Base-by-base conservation (phyloP, 2,113 vertebrate genomes). In the Myotis davidii region DNA sequence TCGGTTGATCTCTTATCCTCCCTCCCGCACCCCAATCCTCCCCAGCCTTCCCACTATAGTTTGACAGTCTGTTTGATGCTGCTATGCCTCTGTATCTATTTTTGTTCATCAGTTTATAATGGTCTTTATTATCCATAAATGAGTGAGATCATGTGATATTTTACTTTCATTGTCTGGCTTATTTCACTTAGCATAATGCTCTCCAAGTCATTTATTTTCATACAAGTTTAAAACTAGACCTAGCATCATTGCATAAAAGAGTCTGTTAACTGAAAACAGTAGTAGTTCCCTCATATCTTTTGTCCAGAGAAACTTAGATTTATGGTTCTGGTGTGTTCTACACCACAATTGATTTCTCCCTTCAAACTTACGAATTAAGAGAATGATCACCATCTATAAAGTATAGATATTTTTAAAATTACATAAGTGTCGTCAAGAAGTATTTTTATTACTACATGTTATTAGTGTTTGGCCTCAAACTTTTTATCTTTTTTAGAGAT, bases 391-490 rank as follows among this genome's bases (percentile, higher is more conserved):
- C n/a, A 50, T 59, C 29, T 88, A 67, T 1, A 5, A 89, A 61
- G 27, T 50, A 11, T 7, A 45, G 4, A 39, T 29, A 54, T 76
- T 93, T 90, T 37, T 27, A 0, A 27, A 88, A 42, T 81, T 81
- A 50, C 25, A 7, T 69, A 85, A 76, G 20, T 61, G 8, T n/a
- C 56, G 4, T 52, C 27, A 48, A 64, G 14, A 61, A 77, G 9
- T 84, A 48, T 52, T 88, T 94, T 94, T 72, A 91, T 88, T 90
- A 79, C 39, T 90, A 13, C 0, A 16, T 88, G 4, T 83, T 74
- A 3, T 90, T 95, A 77, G 25, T 87, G 9, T 79, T 96, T 97
- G 74, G 29, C n/a, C 39, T 78, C n/a, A 73, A 86, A 20, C 6
- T 42, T 48, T 69, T 88, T 91, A 84, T 59, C 50, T 85, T 64